phyloP scores from a whole-genome alignment of 2,797 vertebrate species.

The Muscicapa striata region DNA sequence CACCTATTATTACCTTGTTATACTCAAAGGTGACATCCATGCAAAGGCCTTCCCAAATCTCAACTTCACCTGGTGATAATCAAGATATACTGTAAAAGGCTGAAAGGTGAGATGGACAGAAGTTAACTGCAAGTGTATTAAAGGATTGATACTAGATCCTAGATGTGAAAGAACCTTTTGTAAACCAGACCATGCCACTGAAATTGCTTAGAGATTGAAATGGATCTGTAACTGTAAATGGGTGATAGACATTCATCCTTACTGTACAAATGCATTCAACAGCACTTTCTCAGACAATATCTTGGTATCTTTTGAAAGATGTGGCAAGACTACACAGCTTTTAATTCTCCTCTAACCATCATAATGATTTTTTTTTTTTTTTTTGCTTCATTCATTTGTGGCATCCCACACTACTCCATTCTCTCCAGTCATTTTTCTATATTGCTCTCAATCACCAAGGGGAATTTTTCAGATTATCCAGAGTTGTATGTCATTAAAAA shows the following conservation, averaged over 20 bases:
- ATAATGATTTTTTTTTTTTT: not conserved
- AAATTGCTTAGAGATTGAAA: not conserved
- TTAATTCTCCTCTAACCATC: not conserved
- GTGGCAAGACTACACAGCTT: not conserved
- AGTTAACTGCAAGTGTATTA: not conserved
- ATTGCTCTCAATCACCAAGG: not conserved
- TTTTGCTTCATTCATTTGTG: not conserved
- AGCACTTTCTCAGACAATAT: not conserved
- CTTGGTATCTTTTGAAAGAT: not conserved
- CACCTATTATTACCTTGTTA: not conserved
- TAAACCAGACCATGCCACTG: not conserved
- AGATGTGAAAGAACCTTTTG: not conserved
- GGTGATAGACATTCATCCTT: not conserved
- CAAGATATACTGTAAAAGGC: not conserved
- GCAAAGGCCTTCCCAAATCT: not conserved
- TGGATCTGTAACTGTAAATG: not conserved
- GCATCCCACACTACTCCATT: not conserved
- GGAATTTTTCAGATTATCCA: not conserved
- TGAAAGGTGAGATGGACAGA: not conserved
- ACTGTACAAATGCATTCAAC: not conserved
- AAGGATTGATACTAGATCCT: not conserved
- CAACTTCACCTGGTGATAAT: not conserved
- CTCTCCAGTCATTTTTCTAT: not conserved
- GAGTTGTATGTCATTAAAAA: not conserved
- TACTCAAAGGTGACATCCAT: not conserved